Conservation (phyloP, 2,888 invertebrate genomes). For the Brachyopa scutellaris region DNA sequence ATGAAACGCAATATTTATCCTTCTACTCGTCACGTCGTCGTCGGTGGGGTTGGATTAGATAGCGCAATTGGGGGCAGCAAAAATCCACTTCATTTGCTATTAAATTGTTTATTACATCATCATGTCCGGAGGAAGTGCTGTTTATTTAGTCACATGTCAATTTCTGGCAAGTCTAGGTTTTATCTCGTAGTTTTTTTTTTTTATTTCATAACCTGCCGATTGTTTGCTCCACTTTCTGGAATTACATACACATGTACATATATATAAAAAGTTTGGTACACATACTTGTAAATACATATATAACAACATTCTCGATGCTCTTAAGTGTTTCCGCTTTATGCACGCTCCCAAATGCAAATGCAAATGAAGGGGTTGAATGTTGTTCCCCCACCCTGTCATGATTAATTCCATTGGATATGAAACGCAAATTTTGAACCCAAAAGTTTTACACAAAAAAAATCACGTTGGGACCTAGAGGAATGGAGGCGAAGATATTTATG, state of each 20-base stretch:
- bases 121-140: constrained; percentile 32
- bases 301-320: not conserved
- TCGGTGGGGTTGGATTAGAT: not conserved
- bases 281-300: no score
- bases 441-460: not conserved
- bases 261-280: no score
- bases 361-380: not conserved
- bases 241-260: no score
- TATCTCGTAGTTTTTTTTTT: not conserved
- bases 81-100: not conserved
- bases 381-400: not conserved
- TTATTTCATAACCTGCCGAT: not conserved
- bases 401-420: not conserved
- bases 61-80: not conserved
- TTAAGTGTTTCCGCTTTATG: constrained; percentile 1
- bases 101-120: constrained; percentile 14
- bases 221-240: not conserved
- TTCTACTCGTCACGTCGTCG: not conserved
- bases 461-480: not conserved
- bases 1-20: not conserved
- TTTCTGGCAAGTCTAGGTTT: no score
- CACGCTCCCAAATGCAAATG: no score
- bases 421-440: not conserved
- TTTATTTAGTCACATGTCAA: no score
- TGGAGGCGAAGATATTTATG: not conserved